Conservation (phyloP, 64 coral and sea anemone species). For the Pocillopora damicornis region DNA sequence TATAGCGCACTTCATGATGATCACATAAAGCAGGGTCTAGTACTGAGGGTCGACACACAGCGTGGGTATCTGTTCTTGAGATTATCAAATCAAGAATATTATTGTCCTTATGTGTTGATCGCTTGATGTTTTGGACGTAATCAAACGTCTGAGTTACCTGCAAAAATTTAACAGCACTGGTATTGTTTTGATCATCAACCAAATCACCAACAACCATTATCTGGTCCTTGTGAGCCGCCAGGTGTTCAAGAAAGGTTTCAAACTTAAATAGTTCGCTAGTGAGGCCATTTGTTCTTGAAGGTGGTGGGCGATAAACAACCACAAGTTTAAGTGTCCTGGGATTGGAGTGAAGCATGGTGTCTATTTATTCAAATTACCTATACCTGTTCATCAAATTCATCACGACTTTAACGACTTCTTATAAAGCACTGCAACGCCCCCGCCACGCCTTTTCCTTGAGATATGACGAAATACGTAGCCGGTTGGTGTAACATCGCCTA, state of each 20-base stretch:
- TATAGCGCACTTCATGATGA: neutral
- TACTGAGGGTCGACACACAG: neutral
- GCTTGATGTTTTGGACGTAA: slow-evolving; percentile 2
- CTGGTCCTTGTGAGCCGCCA: slow-evolving; percentile 10
- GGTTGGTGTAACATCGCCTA: no score
- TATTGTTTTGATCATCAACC: slow-evolving; percentile 12
- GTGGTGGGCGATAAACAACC: slow-evolving; percentile 55
- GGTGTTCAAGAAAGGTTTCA: slow-evolving; percentile 24
- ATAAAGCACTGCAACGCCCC: neutral
- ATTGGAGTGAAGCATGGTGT: neutral
- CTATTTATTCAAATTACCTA: neutral
- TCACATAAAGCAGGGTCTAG: neutral
- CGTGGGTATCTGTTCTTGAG: neutral
- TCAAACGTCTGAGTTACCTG: slow-evolving; percentile 13
- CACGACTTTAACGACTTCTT: neutral
- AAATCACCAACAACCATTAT: slow-evolving; percentile 38
- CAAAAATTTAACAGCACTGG: slow-evolving; percentile 10
- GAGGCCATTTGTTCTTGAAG: slow-evolving; percentile 34
- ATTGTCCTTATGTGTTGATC: slow-evolving; percentile 13
- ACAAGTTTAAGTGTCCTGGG: slow-evolving; percentile 36
- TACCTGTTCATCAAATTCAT: neutral
- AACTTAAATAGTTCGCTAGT: slow-evolving; percentile 36
- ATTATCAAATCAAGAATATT: slow-evolving; percentile 38
- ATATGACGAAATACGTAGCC: neutral
- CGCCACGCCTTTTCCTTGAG: neutral